Percentiles rank a stretch among this genome's conserved stretches.
These are phyloP conservation scores for Mastomys coucha DNA, from an alignment of 2,113 vertebrate species.

Conservation along the genomic window DNA sequence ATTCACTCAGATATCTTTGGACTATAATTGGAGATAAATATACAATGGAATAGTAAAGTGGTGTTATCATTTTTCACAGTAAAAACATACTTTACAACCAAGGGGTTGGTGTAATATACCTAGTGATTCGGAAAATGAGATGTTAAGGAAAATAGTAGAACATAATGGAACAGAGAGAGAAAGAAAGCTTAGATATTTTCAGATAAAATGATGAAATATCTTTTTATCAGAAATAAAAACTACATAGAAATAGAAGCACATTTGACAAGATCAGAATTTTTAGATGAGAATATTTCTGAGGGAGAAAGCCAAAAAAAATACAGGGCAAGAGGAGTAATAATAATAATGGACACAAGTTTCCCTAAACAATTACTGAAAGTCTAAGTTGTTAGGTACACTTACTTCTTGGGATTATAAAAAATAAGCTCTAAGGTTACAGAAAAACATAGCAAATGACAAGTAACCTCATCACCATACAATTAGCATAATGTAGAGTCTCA, in stretches of 20 bases:
- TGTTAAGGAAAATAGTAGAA: background rate
- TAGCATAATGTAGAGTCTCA: background rate
- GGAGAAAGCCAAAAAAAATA: background rate
- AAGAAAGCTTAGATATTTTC: constrained; percentile 13
- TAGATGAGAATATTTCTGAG: background rate
- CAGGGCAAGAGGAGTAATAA: background rate
- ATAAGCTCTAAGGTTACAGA: background rate
- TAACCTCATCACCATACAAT: background rate
- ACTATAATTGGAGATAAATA: constrained; percentile 48
- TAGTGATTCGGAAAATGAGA: constrained; percentile 49
- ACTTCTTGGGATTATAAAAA: background rate
- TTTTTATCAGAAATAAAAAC: constrained; percentile 47
- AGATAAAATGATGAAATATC: background rate
- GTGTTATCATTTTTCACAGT: constrained; percentile 11
- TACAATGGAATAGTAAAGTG: constrained; percentile 17
- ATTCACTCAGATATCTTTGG: constrained; percentile 25
- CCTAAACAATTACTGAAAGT: background rate
- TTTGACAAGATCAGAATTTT: background rate
- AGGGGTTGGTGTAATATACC: constrained; percentile 1
- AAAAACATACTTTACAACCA: constrained; percentile 47
- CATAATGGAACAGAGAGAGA: background rate
- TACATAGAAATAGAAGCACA: background rate
- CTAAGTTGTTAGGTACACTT: background rate
- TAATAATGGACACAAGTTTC: background rate
- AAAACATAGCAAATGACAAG: background rate